phyloP scores from a whole-genome alignment of 2,888 invertebrate species.

The Eristalis pertinax region DNA sequence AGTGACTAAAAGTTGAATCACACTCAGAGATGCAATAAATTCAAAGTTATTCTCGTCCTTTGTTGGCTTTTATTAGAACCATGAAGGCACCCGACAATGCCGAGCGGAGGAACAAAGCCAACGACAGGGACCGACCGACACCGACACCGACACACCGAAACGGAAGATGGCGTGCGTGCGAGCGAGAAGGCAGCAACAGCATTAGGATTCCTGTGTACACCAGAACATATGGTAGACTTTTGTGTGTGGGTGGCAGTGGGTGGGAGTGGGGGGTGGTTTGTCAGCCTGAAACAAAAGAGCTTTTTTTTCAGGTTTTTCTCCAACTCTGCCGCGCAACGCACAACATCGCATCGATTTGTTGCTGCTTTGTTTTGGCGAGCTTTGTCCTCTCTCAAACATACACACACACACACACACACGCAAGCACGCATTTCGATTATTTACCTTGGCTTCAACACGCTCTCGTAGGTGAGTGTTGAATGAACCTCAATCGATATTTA shows the following conservation, averaged over 20 bases:
- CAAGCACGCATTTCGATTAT: neutral
- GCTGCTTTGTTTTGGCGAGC: slow-evolving; percentile 38
- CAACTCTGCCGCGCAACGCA: slow-evolving; percentile 22
- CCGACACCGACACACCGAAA: neutral
- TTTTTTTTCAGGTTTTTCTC: slow-evolving; percentile 16
- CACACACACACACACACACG: neutral
- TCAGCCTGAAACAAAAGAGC: slow-evolving; percentile 21
- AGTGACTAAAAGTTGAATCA: slow-evolving; percentile 4
- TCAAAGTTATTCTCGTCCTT: slow-evolving; percentile 61
- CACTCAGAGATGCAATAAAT: slow-evolving; percentile 47
- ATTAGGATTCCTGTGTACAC: slow-evolving; percentile 7
- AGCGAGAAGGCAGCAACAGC: neutral
- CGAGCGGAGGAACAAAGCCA: neutral
- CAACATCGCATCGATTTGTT: slow-evolving; percentile 37
- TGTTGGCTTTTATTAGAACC: slow-evolving; percentile 53
- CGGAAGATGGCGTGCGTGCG: neutral
- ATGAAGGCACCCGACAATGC: neutral
- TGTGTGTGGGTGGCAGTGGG: slow-evolving; percentile 4
- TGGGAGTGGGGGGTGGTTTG: neutral
- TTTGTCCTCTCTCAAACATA: slow-evolving; percentile 23
- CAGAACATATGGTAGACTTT: slow-evolving; percentile 58
- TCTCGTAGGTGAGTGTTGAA: slow-evolving; percentile 54
- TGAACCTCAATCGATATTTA: slow-evolving; percentile 64
- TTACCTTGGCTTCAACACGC: slow-evolving; percentile 20
- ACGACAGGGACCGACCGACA: neutral